A percentile compares a stretch with the other conserved stretches of the same genome.
These are phyloP conservation scores for Tauraco erythrolophus DNA, from an alignment of 2,113 vertebrate genomes.

Conservation along the genomic window DNA sequence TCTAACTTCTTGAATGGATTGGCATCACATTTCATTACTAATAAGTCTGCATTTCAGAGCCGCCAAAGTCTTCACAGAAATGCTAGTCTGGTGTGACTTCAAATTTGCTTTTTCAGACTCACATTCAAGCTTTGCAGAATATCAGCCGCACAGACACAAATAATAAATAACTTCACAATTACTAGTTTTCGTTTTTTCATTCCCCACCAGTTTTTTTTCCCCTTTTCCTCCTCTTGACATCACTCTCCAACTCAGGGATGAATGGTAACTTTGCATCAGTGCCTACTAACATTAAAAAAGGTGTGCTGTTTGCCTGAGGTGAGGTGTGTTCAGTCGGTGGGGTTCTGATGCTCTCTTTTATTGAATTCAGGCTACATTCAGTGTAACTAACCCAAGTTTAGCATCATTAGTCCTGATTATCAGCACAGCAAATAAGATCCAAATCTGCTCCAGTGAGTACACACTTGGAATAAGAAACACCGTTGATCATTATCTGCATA, in stretches of 20 bases:
- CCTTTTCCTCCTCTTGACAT: background rate
- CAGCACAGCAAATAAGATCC: background rate
- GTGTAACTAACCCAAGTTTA: background rate
- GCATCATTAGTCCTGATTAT: background rate
- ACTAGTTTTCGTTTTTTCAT: background rate
- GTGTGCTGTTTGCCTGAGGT: background rate
- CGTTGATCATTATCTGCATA: background rate
- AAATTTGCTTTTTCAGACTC: background rate
- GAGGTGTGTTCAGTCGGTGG: background rate
- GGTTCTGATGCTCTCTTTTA: background rate
- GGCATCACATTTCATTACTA: background rate
- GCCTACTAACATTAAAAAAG: background rate
- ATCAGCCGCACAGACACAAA: background rate
- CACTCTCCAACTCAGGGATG: background rate
- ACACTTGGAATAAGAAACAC: background rate
- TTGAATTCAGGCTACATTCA: background rate
- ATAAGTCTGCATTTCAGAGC: background rate
- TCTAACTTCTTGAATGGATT: background rate
- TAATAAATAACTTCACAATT: background rate
- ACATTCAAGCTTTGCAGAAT: background rate
- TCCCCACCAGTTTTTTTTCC: background rate
- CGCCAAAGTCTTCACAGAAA: background rate
- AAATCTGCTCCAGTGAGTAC: background rate
- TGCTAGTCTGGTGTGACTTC: background rate
- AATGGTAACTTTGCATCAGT: background rate